These are phyloP conservation scores for Drosophila arizonae DNA, from an alignment of 1,140 invertebrate genomes.

Conservation along the genomic window DNA sequence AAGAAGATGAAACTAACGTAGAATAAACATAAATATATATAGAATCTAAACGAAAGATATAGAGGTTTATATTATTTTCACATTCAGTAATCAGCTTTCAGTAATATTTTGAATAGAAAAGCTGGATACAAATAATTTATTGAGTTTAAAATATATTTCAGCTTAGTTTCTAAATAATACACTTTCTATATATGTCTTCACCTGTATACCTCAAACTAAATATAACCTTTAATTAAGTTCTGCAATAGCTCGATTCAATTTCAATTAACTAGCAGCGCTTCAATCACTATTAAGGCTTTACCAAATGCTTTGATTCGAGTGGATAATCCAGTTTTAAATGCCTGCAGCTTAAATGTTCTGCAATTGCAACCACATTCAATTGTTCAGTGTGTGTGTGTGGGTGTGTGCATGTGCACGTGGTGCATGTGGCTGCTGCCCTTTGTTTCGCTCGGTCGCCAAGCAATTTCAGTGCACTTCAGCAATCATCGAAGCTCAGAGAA, in stretches of 20 bases:
- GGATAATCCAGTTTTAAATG: slow-evolving; percentile 24
- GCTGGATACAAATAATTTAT: no score
- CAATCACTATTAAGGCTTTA: neutral
- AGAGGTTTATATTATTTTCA: no score
- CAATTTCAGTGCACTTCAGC: slow-evolving; percentile 45
- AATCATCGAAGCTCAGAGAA: slow-evolving; percentile 27
- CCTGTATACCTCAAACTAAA: no score
- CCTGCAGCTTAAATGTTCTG: neutral
- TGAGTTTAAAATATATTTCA: no score
- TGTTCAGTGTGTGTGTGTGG: slow-evolving; percentile 9
- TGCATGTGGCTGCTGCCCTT: slow-evolving; percentile 25
- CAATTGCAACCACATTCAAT: slow-evolving; percentile 14
- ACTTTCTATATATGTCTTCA: no score
- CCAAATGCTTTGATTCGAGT: neutral
- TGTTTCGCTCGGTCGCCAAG: slow-evolving; percentile 18
- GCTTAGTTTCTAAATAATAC: no score
- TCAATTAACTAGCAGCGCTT: neutral
- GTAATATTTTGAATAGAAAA: no score
- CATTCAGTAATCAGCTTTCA: no score
- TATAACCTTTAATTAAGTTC: no score
- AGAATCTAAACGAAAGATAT: no score
- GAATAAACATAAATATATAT: no score
- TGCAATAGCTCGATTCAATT: neutral
- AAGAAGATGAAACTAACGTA: no score
- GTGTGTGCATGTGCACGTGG: slow-evolving; percentile 6